phyloP scores from a whole-genome alignment of 2,113 vertebrate genomes.

The Fulmarus glacialis region DNA sequence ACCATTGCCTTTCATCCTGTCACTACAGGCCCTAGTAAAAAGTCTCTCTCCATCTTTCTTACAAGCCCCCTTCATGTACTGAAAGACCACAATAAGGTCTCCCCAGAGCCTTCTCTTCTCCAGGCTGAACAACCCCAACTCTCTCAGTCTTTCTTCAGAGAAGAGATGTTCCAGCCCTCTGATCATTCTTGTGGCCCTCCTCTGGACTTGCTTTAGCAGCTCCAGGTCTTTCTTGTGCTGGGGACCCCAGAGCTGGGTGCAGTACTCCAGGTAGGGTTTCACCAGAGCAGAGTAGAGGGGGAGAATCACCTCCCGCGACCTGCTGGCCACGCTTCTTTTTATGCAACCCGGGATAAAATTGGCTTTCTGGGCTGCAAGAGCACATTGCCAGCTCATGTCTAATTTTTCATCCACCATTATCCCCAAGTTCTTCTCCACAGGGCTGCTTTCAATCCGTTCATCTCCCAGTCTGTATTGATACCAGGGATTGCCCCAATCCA shows the following conservation, averaged over 20 bases:
- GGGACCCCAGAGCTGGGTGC: not conserved
- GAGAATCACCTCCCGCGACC: not conserved
- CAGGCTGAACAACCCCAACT: not conserved
- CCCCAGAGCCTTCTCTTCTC: not conserved
- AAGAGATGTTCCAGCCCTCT: not conserved
- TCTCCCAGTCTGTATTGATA: not conserved
- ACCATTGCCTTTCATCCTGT: not conserved
- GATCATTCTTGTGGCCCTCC: not conserved
- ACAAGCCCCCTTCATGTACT: not conserved
- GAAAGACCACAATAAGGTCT: not conserved
- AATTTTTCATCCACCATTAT: not conserved
- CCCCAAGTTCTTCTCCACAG: not conserved
- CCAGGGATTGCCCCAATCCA: fast-evolving
- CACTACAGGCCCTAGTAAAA: not conserved
- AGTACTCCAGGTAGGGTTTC: not conserved
- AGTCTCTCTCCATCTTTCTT: not conserved
- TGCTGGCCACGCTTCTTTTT: not conserved
- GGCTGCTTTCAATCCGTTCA: not conserved
- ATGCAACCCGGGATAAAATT: not conserved
- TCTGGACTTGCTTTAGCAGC: fast-evolving
- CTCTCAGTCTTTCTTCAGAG: not conserved
- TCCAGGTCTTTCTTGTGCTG: not conserved
- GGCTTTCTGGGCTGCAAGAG: not conserved
- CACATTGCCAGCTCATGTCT: not conserved
- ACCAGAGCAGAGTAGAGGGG: not conserved